These are phyloP conservation scores for Fundulus diaphanus DNA, from an alignment of 2,797 vertebrate species.

Conservation along the genomic window DNA sequence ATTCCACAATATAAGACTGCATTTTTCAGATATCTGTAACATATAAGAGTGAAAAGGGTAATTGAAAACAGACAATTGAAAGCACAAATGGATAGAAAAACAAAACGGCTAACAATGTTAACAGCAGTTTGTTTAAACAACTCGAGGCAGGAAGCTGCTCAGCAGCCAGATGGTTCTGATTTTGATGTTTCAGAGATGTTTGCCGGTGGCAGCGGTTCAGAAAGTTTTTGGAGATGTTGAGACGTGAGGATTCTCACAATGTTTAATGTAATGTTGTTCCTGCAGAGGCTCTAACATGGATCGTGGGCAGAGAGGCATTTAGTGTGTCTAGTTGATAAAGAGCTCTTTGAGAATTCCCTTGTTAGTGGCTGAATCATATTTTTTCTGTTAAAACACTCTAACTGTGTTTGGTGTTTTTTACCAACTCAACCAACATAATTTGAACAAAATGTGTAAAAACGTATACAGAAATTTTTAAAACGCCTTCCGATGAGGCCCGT, in stretches of 20 bases:
- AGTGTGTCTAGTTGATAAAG: background rate
- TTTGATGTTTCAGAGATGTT: background rate
- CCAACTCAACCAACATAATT: too few species aligned
- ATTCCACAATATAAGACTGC: too few species aligned
- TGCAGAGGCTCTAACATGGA: background rate
- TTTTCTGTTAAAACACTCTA: too few species aligned
- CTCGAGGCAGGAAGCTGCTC: background rate
- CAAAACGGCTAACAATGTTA: background rate
- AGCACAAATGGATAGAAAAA: background rate
- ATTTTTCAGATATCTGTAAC: background rate
- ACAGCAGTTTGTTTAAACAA: background rate
- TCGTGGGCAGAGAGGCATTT: background rate
- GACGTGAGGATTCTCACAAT: background rate
- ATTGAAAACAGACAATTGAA: background rate
- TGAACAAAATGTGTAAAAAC: too few species aligned
- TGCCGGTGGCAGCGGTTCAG: background rate
- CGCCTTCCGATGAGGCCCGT: too few species aligned
- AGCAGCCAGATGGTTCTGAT: background rate
- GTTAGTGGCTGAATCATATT: background rate
- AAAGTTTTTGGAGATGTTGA: background rate
- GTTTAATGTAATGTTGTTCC: background rate
- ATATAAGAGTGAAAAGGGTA: background rate
- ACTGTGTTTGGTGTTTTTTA: background rate
- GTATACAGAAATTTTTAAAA: too few species aligned
- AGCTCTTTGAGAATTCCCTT: background rate